Evolutionary conservation across 2,113 vertebrate genomes (phyloP).

Genomic region (Spheniscus mendiculus): DNA sequence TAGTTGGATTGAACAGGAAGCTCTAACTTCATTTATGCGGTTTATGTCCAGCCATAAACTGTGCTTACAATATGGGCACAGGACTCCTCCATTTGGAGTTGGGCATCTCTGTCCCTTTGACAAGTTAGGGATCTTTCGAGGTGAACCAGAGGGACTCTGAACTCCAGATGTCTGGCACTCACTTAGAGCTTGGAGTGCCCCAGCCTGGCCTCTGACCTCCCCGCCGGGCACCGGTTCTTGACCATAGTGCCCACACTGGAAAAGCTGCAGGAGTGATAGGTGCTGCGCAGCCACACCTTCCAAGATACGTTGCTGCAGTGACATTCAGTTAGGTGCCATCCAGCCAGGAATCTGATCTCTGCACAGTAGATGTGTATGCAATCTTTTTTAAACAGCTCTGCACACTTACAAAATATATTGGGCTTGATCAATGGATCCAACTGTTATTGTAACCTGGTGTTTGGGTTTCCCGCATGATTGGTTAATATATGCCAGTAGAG

Average conservation of each 20-base stretch:
- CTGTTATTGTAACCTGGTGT: background rate
- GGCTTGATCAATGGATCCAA: background rate
- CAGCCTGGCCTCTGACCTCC: background rate
- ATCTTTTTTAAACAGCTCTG: background rate
- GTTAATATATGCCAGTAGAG: background rate
- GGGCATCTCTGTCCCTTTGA: background rate
- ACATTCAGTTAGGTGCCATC: rapidly evolving
- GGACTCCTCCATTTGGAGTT: background rate
- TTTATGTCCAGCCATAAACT: background rate
- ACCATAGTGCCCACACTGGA: rapidly evolving
- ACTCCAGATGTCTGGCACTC: background rate
- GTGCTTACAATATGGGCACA: too few species aligned
- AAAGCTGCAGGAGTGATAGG: rapidly evolving
- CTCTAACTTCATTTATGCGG: background rate
- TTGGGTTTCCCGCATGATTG: rapidly evolving
- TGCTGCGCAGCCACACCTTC: background rate
- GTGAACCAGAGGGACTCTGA: background rate
- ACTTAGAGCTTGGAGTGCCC: rapidly evolving
- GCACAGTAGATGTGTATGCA: rapidly evolving
- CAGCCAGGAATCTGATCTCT: background rate
- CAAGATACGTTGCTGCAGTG: rapidly evolving
- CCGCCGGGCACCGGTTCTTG: background rate
- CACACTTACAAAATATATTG: rapidly evolving
- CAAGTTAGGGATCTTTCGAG: background rate
- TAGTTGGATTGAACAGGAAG: background rate